Conservation (phyloP, 2,888 invertebrate species). For the Drosophila recens region DNA sequence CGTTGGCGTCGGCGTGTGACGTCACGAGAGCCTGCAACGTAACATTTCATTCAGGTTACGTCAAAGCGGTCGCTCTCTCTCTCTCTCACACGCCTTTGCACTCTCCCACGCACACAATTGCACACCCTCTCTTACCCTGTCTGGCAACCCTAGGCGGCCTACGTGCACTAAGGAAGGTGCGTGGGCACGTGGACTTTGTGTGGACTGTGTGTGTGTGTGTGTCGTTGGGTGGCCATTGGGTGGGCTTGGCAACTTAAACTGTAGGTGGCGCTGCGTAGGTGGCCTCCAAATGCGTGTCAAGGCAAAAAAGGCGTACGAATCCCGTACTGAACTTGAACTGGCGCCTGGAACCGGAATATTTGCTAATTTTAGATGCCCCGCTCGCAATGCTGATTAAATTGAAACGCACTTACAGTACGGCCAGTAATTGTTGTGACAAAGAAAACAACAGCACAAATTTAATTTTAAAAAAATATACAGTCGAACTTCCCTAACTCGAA, state of each 20-base stretch:
- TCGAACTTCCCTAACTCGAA: too few relatives aligned
- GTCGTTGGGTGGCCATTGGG: constrained; percentile 41
- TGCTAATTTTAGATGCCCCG: constrained; percentile 69
- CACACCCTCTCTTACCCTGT: constrained; percentile 22
- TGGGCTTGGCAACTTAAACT: constrained; percentile 1
- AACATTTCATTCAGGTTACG: constrained; percentile 52
- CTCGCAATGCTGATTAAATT: constrained; percentile 61
- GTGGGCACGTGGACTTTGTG: constrained; percentile 58
- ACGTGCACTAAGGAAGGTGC: constrained; percentile 59
- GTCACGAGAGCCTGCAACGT: constrained; percentile 47
- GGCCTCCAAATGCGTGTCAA: constrained; percentile 66
- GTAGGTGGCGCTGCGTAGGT: constrained; percentile 31
- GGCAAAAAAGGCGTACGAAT: constrained; percentile 49
- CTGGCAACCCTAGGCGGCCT: constrained; percentile 59
- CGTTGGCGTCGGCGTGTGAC: constrained; percentile 43
- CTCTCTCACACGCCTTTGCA: constrained; percentile 14
- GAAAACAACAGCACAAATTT: too few relatives aligned
- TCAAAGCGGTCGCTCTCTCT: constrained; percentile 57
- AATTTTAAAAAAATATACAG: too few relatives aligned
- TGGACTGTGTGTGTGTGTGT: constrained; percentile 19
- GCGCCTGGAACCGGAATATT: constrained; percentile 55
- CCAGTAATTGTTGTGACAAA: background rate
- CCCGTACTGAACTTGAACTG: constrained; percentile 69
- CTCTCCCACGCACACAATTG: constrained; percentile 7
- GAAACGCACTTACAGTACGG: constrained; percentile 24